Conservation (phyloP, 1,140 invertebrate genomes). For the Drosophila paulistorum region DNA sequence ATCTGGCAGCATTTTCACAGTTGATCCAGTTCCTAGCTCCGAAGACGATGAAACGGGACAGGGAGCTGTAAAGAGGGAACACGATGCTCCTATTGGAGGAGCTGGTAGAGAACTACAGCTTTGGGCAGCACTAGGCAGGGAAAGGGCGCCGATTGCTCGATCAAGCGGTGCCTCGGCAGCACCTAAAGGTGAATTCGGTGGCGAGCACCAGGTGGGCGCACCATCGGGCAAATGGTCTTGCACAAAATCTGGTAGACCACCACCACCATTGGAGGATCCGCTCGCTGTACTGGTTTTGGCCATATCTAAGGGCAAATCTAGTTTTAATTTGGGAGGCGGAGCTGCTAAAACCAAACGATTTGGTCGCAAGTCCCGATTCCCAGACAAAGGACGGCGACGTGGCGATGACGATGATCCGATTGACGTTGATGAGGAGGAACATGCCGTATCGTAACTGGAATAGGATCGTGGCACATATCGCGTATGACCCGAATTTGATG, state of each 20-base stretch:
- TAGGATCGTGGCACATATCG: constrained; percentile 77
- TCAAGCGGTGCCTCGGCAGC: constrained; percentile 79
- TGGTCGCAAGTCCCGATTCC: constrained; percentile 56
- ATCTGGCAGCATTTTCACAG: constrained; percentile 86
- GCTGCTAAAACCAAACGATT: constrained; percentile 53
- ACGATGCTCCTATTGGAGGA: constrained; percentile 21
- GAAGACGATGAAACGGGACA: background rate
- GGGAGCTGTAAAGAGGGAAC: background rate
- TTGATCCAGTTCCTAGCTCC: constrained; percentile 40
- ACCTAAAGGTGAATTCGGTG: constrained; percentile 71
- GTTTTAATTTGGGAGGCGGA: constrained; percentile 63
- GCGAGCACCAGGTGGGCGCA: constrained; percentile 80
- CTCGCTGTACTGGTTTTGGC: constrained; percentile 25
- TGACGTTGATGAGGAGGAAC: constrained; percentile 39
- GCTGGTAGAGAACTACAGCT: constrained; percentile 25
- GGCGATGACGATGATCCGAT: constrained; percentile 52
- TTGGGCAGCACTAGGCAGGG: constrained; percentile 34
- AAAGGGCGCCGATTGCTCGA: constrained; percentile 49
- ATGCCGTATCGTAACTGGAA: constrained; percentile 77
- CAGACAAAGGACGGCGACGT: constrained; percentile 52
- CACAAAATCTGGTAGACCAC: constrained; percentile 85
- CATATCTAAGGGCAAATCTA: constrained; percentile 67
- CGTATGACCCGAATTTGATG: constrained; percentile 31
- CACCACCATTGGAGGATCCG: constrained; percentile 32
- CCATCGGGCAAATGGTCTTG: constrained; percentile 86